Percentiles rank a stretch among this genome's conserved stretches.
Conservation (phyloP, 2,797 vertebrate species). For the Sciaenops ocellatus region DNA sequence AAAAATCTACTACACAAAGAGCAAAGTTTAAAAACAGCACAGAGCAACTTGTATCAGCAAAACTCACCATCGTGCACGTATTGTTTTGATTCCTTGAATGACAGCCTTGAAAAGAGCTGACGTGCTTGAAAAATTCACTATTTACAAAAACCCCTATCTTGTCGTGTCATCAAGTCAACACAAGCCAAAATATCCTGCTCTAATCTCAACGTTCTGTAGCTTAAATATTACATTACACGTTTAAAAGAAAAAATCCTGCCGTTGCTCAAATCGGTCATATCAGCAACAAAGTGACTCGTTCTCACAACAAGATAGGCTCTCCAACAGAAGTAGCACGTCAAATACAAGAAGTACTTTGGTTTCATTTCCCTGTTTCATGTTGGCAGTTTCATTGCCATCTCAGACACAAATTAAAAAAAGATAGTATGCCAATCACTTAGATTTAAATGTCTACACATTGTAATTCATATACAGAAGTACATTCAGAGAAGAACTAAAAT, state of each 20-base stretch:
- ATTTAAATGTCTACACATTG: constrained; percentile 21
- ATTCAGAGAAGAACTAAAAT: background rate
- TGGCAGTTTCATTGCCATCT: background rate
- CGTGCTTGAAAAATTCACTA: background rate
- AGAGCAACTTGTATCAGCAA: background rate
- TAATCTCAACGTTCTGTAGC: background rate
- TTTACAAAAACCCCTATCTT: background rate
- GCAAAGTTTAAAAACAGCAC: background rate
- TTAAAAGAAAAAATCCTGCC: background rate
- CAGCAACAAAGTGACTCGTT: background rate
- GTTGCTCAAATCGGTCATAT: constrained; percentile 4
- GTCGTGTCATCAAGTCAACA: background rate
- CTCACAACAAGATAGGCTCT: background rate
- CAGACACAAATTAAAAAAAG: background rate
- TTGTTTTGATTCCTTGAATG: constrained; percentile 12
- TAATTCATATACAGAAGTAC: constrained; percentile 11
- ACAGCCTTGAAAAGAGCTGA: constrained; percentile 11
- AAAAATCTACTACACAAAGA: background rate
- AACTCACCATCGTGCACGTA: constrained; percentile 75
- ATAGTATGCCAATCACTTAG: too few relatives aligned
- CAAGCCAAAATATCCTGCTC: background rate
- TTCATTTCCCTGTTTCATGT: constrained; percentile 73
- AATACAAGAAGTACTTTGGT: constrained; percentile 71
- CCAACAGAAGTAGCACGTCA: background rate
- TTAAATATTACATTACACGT: background rate